phyloP scores from a whole-genome alignment of 2,113 vertebrate species.

The Crocuta crocuta region DNA sequence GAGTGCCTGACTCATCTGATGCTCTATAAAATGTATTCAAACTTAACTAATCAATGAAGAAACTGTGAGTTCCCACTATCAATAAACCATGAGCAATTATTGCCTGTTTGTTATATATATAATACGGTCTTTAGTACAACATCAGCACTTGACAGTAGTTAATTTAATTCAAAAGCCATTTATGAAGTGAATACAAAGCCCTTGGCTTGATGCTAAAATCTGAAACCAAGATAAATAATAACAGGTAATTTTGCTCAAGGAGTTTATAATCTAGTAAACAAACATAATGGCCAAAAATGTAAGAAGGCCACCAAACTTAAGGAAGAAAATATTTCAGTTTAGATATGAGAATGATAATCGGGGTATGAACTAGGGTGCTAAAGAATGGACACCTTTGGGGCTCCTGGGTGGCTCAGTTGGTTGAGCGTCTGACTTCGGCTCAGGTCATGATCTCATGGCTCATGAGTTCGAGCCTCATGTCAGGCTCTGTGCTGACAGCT shows the following conservation, averaged over 20 bases:
- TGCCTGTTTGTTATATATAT: not conserved
- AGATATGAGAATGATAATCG: not conserved
- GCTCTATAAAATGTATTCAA: not conserved
- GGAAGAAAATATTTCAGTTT: not conserved
- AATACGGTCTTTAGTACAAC: not conserved
- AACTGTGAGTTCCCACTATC: not conserved
- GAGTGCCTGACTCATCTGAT: not conserved
- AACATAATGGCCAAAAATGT: not conserved
- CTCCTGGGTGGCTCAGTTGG: too few species aligned
- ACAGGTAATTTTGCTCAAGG: not conserved
- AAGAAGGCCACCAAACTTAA: not conserved
- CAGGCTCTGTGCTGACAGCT: too few species aligned
- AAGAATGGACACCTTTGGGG: not conserved
- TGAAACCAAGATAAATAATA: conserved; percentile 37
- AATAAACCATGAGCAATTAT: not conserved
- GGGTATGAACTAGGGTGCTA: not conserved
- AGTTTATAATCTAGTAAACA: not conserved
- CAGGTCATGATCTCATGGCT: too few species aligned
- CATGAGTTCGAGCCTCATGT: too few species aligned
- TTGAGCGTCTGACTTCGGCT: too few species aligned
- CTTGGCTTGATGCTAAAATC: not conserved
- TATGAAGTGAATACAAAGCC: not conserved
- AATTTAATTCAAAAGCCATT: conserved; percentile 19
- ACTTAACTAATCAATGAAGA: conserved; percentile 24
- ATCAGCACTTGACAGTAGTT: not conserved